Evolutionary conservation across 2,797 vertebrate species (phyloP), one percentile per base, ranked within the genome.

Genomic region (Lithobates sylvaticus): DNA sequence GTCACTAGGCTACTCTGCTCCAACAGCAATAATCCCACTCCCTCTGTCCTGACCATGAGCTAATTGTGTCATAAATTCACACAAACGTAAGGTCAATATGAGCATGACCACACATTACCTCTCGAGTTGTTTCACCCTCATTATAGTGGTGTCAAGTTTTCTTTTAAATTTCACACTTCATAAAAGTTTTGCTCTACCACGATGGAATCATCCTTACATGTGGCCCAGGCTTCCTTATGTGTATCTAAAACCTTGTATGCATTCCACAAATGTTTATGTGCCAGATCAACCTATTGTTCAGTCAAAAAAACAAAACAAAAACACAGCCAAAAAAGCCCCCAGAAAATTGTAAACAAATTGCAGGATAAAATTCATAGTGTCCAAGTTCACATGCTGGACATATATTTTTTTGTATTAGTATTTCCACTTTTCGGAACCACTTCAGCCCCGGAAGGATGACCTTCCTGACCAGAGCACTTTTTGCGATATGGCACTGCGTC

Each of bases 31-130:
- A 58, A 73, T 54, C 47, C 13, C 23, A 21, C 21, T 50, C 21
- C 68, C 54, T 81, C 69, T 29, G 71, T 54, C 36, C 69, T 72
- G 79, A 70, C 36, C 58, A 68, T 69, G 79, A 71, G 47, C 68
- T 81, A 81, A 81, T 81, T 81, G 68, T 72, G 79, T 61, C 67
- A 81, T 81, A 81, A 81, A 81, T 81, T 81, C 79, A 71, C 79
- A 81, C 79, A 81, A 81, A 81, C 70, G 68, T 39, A 61, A 61
- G 79, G 79, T 81, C 68, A 81, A 50, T 26, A 32, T 71, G 79
- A 72, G 68, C 79, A 58, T 72, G 79, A 81, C 79, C 79, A 72
- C 34, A 32, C 68, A 72, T 81, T 81, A 81, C 29, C 34, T 58
- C 79, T 81, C 58, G 58, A 71, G 68, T 72, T 81, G 67, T 71